Conservation (phyloP, 2,113 vertebrate genomes). For the Rhinolophus ferrumequinum region DNA sequence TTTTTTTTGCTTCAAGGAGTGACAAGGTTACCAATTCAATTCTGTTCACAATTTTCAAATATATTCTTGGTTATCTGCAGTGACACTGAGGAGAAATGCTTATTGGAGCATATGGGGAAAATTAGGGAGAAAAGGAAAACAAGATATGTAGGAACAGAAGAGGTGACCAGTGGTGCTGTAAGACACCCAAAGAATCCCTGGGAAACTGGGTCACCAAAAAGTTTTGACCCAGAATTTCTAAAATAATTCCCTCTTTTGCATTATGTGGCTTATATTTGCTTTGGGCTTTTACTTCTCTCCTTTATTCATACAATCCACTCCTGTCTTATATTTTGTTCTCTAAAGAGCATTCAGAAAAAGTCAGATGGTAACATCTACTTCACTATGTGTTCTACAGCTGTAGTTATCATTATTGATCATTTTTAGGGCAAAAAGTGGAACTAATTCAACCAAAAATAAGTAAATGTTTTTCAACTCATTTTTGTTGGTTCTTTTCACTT, state of each 20-base stretch:
- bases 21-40: not conserved
- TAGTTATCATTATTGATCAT: conserved; percentile 26
- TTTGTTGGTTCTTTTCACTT: conserved; percentile 33
- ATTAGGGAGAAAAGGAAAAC: conserved; percentile 2
- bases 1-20: not conserved
- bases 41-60: not conserved
- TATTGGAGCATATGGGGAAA: not conserved
- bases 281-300: not conserved
- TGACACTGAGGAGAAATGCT: not conserved
- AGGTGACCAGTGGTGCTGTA: not conserved
- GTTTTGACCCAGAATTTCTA: conserved; percentile 32
- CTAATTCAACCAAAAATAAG: not conserved
- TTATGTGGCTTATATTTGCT: not conserved
- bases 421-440: conserved; percentile 36
- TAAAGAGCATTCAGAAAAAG: conserved; percentile 19
- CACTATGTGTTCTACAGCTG: not conserved
- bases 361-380: not conserved
- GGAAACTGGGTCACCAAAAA: not conserved
- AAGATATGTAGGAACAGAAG: not conserved
- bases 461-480: not conserved
- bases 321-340: conserved; percentile 34
- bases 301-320: not conserved
- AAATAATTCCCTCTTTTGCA: not conserved
- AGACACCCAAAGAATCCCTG: not conserved
- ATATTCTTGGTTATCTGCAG: not conserved